Conservation (phyloP, 2,888 invertebrate genomes). For the Tinea pellionella region DNA sequence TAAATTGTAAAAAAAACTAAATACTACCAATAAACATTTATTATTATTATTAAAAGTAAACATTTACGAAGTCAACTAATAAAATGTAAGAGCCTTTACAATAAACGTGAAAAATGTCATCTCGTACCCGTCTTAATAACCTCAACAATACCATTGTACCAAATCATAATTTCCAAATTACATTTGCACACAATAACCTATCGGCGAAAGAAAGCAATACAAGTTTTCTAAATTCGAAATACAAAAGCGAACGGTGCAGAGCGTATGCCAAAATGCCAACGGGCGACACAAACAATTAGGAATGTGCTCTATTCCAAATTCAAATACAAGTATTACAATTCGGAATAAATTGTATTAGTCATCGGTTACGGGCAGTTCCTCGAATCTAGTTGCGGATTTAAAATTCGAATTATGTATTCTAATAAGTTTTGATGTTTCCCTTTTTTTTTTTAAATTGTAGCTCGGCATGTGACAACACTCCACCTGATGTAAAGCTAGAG, state of each 20-base stretch:
- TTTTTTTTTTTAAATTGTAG: too few species aligned
- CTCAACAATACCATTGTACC: conserved; percentile 27
- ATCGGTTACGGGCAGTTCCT: conserved; percentile 14
- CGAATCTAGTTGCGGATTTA: conserved; percentile 17
- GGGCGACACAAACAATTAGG: conserved; percentile 54
- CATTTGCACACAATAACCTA: conserved; percentile 60
- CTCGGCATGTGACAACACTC: too few species aligned
- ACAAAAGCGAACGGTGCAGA: conserved; percentile 51
- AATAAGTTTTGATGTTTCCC: too few species aligned
- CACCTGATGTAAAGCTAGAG: too few species aligned
- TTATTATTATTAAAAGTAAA: neutral
- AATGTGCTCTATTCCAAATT: conserved; percentile 58
- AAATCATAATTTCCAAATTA: conserved; percentile 38
- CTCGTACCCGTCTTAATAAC: conserved; percentile 18
- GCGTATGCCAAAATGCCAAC: conserved; percentile 57
- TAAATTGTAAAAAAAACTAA: too few species aligned
- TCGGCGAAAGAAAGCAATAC: conserved; percentile 53
- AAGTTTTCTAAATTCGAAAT: conserved; percentile 61
- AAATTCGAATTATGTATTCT: neutral
- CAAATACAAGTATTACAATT: conserved; percentile 40
- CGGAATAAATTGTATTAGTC: conserved; percentile 33
- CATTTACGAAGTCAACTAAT: neutral
- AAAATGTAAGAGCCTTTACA: conserved; percentile 14
- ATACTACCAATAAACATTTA: too few species aligned
- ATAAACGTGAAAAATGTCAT: conserved; percentile 20